Evolutionary conservation across 2,888 invertebrate genomes (phyloP), one percentile per base, ranked within the genome.

Genomic region (Diploptera punctata): DNA sequence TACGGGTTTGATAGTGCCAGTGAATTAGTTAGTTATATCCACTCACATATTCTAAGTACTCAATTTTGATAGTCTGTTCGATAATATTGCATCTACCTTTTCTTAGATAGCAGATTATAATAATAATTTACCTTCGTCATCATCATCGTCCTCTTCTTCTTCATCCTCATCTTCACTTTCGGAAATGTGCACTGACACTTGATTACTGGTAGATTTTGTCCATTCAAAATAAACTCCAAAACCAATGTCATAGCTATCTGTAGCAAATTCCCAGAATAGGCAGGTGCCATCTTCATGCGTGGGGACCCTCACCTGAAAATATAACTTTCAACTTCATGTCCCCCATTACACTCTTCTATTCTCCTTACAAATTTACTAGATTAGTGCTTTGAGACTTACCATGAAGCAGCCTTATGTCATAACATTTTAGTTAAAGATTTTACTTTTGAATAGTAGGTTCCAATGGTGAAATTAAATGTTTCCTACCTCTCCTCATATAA

Each of bases 171-270:
- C 97, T 78, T 95, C 95, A 76, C 96, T 97, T 80, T 99, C 99
- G 16, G 95, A 94, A 7, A 99, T 94, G 81, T 99, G 97, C 1
- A 99, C 95, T 0, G 98, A 97, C 3, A 97, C 82, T 81, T 94
- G 94, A 49, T 88, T 93, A 52, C 92, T 92, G 0, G 93, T 89
- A 1, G 95, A 90, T 81, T 93, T 95, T 68, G 93, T 94, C 97
- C 98, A 99, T 85, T 99, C 99, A 82, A 99, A 99, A 83, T 94
- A 98, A 65, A 99, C 90, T 0, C 99, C 99, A 83, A 99, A 99
- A 82, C 92, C 97, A 79, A 99, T 94, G 82, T 99, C 99, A 81
- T 98, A 99, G 81, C 92, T 91, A 82, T 99, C 99, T 0, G 99
- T 99, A 16, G 98, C 98, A 83, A 99, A 99, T 86, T 99, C 99